Percentiles rank a stretch among this genome's conserved stretches.
phyloP scores from a whole-genome alignment of 2,113 vertebrate species.

The Crotalus tigris region DNA sequence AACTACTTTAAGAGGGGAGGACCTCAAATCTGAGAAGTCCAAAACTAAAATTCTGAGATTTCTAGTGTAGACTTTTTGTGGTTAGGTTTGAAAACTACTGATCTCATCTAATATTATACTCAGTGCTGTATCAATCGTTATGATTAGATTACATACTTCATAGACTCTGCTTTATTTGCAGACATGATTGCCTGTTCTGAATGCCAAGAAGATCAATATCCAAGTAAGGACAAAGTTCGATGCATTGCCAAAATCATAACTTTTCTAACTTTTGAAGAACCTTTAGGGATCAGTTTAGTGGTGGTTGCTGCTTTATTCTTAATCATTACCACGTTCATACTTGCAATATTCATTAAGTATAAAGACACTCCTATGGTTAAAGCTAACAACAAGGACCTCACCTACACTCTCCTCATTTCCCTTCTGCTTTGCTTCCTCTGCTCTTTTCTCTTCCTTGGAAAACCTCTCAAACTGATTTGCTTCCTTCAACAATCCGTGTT shows the following conservation, averaged over 20 bases:
- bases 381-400: background rate
- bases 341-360: background rate
- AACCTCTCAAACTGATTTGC: background rate
- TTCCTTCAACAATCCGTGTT: background rate
- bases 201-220: background rate
- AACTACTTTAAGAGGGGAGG: background rate
- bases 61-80: background rate
- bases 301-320: background rate
- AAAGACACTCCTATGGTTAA: background rate
- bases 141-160: background rate
- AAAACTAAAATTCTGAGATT: background rate
- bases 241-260: background rate
- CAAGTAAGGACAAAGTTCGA: background rate
- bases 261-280: background rate
- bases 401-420: background rate
- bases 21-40: background rate
- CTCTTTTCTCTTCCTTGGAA: background rate
- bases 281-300: background rate
- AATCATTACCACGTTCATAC: background rate
- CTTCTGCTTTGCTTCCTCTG: background rate
- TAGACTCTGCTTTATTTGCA: background rate
- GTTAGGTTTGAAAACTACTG: background rate
- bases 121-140: background rate
- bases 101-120: background rate
- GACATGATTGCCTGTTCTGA: background rate